Conservation (phyloP, 2,113 vertebrate species). For the Pterocles burchelli region DNA sequence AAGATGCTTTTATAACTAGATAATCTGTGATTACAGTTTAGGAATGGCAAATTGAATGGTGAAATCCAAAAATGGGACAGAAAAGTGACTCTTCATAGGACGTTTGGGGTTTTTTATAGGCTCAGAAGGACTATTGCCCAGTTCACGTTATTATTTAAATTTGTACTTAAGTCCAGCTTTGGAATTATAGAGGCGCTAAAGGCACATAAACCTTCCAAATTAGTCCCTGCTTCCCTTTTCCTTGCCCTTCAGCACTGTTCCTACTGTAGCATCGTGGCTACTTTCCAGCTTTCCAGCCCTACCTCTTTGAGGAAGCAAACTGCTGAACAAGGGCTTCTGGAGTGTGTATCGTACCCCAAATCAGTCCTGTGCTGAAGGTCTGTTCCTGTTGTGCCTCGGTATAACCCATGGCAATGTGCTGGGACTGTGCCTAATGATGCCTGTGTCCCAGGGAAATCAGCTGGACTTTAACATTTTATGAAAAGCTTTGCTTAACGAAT, state of each 20-base stretch:
- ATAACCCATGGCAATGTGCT: background rate
- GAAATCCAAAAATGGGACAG: background rate
- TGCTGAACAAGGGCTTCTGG: background rate
- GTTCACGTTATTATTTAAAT: constrained; percentile 34
- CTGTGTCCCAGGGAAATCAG: background rate
- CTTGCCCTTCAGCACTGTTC: constrained; percentile 37
- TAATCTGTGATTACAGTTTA: background rate
- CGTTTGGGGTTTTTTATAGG: background rate
- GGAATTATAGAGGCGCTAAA: constrained; percentile 33
- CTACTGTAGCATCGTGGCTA: background rate
- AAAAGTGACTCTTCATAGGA: background rate
- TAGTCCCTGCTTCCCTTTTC: constrained; percentile 54
- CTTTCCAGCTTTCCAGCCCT: background rate
- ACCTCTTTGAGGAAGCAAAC: background rate
- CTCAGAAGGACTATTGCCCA: constrained; percentile 44
- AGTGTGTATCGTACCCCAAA: rapidly evolving
- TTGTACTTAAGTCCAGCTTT: constrained; percentile 49
- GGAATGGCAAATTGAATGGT: background rate
- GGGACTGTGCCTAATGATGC: background rate
- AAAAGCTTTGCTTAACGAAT: background rate
- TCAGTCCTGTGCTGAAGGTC: background rate
- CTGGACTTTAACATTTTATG: background rate
- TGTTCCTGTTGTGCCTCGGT: background rate
- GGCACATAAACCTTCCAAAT: constrained; percentile 50
- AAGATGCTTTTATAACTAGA: background rate